Evolutionary conservation across 2,888 invertebrate species (phyloP).

Genomic region (Trissolcus brochymenae): DNA sequence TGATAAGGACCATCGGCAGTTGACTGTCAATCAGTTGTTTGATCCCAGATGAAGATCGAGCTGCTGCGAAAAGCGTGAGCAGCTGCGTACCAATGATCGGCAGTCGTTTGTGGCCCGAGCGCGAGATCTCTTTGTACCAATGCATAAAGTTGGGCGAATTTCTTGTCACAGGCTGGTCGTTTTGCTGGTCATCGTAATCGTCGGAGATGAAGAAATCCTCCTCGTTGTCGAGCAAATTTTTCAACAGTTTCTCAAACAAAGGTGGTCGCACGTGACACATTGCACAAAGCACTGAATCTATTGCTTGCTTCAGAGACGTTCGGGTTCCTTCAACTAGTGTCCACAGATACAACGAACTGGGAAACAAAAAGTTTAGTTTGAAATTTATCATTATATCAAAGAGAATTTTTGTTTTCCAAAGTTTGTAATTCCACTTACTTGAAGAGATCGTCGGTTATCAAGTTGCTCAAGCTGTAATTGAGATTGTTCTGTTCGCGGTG

Average conservation of each 20-base stretch:
- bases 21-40: constrained; percentile 87
- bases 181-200: constrained; percentile 76
- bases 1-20: constrained; percentile 81
- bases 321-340: constrained; percentile 83
- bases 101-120: constrained; percentile 79
- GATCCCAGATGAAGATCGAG: constrained; percentile 88
- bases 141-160: constrained; percentile 72
- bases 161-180: background rate
- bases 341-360: constrained; percentile 85
- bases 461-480: constrained; percentile 81
- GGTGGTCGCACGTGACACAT: constrained; percentile 90
- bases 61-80: constrained; percentile 86
- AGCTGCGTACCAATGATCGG: constrained; percentile 82
- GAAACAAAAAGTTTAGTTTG: background rate
- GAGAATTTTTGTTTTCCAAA: too few relatives aligned
- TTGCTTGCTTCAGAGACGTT: constrained; percentile 86
- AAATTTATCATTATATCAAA: background rate
- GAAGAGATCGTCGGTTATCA: constrained; percentile 86
- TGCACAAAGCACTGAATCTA: constrained; percentile 91
- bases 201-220: constrained; percentile 79
- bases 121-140: constrained; percentile 80
- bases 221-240: constrained; percentile 82
- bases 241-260: constrained; percentile 84
- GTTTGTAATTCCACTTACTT: constrained; percentile 76
- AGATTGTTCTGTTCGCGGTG: constrained; percentile 79